Evolutionary conservation across 2,113 vertebrate genomes (phyloP), one percentile per base, ranked within the genome.

Genomic region (Mixornis gularis): DNA sequence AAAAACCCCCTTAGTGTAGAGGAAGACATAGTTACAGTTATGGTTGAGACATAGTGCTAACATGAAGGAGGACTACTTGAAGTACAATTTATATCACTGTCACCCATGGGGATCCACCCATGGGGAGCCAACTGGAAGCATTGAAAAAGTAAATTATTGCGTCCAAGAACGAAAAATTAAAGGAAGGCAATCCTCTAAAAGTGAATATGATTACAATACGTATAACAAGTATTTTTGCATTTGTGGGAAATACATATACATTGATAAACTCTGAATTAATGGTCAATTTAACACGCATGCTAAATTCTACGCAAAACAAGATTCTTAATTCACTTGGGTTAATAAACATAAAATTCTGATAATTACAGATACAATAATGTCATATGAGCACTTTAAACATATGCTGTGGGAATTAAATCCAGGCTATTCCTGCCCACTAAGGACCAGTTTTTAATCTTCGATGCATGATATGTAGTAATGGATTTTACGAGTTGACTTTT

Each of bases 281-380:
- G 94, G 92, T 92, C 87, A 93, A 93, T 96, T 96, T 95, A 95
- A 95, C 89, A 92, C 0, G 78, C 91, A 78, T 66, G 85, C 92
- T 93, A 94, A 81, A 94, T 94, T 91, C 93, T 93, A 93, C 18
- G 24, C 79, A 94, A 96, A 96, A 95, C 92, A 96, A 96, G 96
- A 93, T 76, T 95, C 95, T 93, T 96, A 95, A 96, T 96, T 96
- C 94, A 89, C 91, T 96, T 91, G 81, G 89, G 94, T 96, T 96
- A 96, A 96, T 96, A 96, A 96, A 96, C 94, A 95, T 96, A 96
- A 96, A 96, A 95, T 96, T 96, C 96, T 96, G 94, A 96, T 96
- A 96, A 96, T 96, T 96, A 95, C 95, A 96, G 94, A 96, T 96
- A 96, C 95, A 96, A 96, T 96, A 96, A 95, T 91, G 95, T 95